Conservation (phyloP, 2,888 invertebrate genomes). For the Drosophila barbarae region DNA sequence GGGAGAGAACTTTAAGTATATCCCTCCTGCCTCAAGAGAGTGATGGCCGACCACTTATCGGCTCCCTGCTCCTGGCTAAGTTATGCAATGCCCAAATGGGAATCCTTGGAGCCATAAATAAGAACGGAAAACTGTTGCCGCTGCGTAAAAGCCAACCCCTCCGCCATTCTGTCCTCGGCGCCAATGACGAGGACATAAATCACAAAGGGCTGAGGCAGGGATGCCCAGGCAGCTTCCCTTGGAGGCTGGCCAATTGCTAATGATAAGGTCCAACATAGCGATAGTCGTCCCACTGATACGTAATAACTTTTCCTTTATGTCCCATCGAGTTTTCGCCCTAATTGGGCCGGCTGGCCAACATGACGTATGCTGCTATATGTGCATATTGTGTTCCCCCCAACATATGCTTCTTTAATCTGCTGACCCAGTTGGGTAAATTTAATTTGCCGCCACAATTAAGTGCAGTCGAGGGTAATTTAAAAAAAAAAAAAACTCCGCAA, state of each 20-base stretch:
- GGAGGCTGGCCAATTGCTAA: slow-evolving; percentile 50
- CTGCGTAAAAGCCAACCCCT: slow-evolving; percentile 50
- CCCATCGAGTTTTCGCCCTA: slow-evolving; percentile 15
- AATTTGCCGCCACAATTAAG: slow-evolving; percentile 34
- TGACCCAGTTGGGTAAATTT: slow-evolving; percentile 34
- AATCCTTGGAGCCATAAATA: slow-evolving; percentile 57
- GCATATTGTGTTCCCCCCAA: slow-evolving; percentile 1
- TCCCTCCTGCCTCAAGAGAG: slow-evolving; percentile 6
- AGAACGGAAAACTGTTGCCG: slow-evolving; percentile 50
- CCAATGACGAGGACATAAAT: slow-evolving; percentile 57
- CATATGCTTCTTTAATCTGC: slow-evolving; percentile 38
- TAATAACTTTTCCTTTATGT: slow-evolving; percentile 2
- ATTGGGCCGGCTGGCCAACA: slow-evolving; percentile 30
- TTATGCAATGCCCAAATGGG: slow-evolving; percentile 38
- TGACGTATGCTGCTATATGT: slow-evolving; percentile 21
- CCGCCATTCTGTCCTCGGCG: not conserved
- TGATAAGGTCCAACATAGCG: slow-evolving; percentile 41
- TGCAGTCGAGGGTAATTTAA: slow-evolving; percentile 13
- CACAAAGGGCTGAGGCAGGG: slow-evolving; percentile 39
- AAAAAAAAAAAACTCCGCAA: slow-evolving; percentile 4
- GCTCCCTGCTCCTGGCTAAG: slow-evolving; percentile 27
- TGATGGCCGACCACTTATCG: slow-evolving; percentile 55
- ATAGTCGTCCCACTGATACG: slow-evolving; percentile 19
- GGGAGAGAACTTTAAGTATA: slow-evolving; percentile 8
- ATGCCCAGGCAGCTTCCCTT: slow-evolving; percentile 9